Percentiles rank a stretch among this genome's conserved stretches.
Evolutionary conservation across 2,113 vertebrate genomes (phyloP).

Genomic region (Plecturocebus donacophilus): DNA sequence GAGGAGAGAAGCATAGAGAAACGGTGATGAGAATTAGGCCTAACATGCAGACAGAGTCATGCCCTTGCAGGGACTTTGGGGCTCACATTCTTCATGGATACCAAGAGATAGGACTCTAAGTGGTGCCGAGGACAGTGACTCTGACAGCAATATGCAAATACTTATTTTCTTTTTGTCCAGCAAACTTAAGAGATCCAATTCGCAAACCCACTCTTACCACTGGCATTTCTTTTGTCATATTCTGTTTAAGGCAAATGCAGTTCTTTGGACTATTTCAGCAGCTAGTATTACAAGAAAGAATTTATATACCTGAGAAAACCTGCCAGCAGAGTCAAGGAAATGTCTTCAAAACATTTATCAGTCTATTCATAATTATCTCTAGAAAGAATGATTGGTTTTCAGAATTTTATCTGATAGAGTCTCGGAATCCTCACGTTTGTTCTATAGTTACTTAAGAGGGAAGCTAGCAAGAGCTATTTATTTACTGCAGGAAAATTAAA

Average conservation of each 20-base stretch:
- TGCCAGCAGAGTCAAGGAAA: not conserved
- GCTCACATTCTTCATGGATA: not conserved
- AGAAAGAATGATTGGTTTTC: constrained; percentile 18
- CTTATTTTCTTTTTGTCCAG: not conserved
- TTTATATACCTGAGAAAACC: not conserved
- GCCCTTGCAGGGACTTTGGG: not conserved
- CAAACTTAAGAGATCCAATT: not conserved
- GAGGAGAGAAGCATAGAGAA: constrained; percentile 74
- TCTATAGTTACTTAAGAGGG: constrained; percentile 8
- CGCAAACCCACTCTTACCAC: not conserved
- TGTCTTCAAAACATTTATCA: not conserved
- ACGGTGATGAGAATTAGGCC: constrained; percentile 71
- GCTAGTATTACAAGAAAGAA: not conserved
- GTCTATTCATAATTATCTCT: constrained; percentile 30
- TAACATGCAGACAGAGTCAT: not conserved
- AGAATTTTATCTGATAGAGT: constrained; percentile 31
- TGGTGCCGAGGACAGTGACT: not conserved
- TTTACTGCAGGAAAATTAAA: constrained; percentile 71
- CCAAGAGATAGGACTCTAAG: not conserved
- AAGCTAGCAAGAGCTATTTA: constrained; percentile 36
- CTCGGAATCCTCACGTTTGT: not conserved
- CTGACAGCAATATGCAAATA: not conserved
- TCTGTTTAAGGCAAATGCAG: not conserved
- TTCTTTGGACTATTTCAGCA: not conserved
- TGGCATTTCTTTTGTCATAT: not conserved